Evolutionary conservation across 2,797 vertebrate species (phyloP), one percentile per base, ranked within the genome.

Genomic region (Staurois parvus): DNA sequence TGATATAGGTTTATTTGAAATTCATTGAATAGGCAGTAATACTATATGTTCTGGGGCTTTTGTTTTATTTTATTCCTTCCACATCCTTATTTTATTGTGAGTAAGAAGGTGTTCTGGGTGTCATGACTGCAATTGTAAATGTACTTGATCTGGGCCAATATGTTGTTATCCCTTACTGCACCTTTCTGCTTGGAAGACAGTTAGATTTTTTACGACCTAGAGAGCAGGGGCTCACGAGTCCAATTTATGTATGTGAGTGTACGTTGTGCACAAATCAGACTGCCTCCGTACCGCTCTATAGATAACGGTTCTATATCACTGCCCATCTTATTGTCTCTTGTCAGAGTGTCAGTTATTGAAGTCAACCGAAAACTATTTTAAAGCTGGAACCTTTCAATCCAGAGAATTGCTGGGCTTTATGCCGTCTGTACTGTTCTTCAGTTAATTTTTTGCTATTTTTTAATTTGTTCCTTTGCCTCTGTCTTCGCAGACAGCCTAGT

Each of bases 391-490:
- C 67, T 48, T 29, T 37, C 72, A 62, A 62, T 73, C 2, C 72
- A 7, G 67, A 24, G 45, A 11, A 69, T 28, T 68, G 32, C 42
- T 69, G 48, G 52, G 37, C 56, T 64, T 2, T 62, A 15, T 3
- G n/a, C 6, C 30, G 62, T 37, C n/a, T 59, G 52, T 24, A 37
- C 67, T 62, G 56, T 37, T 21, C 29, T 72, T 24, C 7, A 19
- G 69, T 56, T 67, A 0, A 48, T 34, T 59, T 78, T 19, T 69
- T 81, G 52, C 28, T 40, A 17, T 59, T 59, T 59, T 85, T 69
- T 34, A 42, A 64, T 62, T 37, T 81, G 76, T 76, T 12, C 2
- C 13, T 80, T 69, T 85, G 78, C 29, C 70, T 66, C 83, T 15
- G 34, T 52, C 24, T 45, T 69, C 48, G 62, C 28, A 81, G 74